A percentile compares a stretch with the other conserved stretches of the same genome.
These are phyloP conservation scores for Oncorhynchus nerka DNA, from an alignment of 2,113 vertebrate species.

Conservation along the genomic window DNA sequence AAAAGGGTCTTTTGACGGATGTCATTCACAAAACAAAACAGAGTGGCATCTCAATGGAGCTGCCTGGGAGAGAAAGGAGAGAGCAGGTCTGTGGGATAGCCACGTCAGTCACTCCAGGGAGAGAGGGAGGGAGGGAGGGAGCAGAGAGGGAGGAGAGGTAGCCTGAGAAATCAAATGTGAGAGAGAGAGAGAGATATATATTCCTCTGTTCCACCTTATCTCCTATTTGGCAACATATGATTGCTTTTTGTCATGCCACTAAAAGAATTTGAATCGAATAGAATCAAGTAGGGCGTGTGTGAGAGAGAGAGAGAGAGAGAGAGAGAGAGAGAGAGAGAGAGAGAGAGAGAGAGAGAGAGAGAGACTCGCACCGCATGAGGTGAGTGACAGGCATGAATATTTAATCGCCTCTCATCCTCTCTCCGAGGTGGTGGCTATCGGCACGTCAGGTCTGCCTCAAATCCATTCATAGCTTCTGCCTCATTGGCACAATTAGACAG, in stretches of 20 bases:
- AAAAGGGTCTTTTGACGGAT: constrained; percentile 21
- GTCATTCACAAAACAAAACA: constrained; percentile 36
- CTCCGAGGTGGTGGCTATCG: constrained; percentile 60
- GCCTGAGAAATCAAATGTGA: background rate
- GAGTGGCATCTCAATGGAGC: constrained; percentile 30
- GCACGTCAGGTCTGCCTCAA: constrained; percentile 46
- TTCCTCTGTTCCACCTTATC: constrained; percentile 11
- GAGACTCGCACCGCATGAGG: constrained; percentile 36
- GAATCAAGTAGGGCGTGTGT: constrained; percentile 20
- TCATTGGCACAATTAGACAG: constrained; percentile 68
- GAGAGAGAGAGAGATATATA: background rate
- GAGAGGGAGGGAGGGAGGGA: background rate
- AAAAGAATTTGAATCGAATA: constrained; percentile 40
- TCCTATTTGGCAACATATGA: constrained; percentile 19
- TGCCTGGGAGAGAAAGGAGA: constrained; percentile 30
- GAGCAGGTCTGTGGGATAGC: constrained; percentile 53
- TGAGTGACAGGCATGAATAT: constrained; percentile 74
- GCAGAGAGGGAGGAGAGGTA: background rate
- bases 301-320: background rate
- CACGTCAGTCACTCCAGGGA: constrained; percentile 45
- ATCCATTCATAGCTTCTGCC: constrained; percentile 58
- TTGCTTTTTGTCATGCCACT: constrained; percentile 26
- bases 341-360: constrained; percentile 10
- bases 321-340: background rate
- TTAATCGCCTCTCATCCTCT: constrained; percentile 59